These are phyloP conservation scores for Stegodyphus mimosarum DNA, from an alignment of 1,140 invertebrate species.

Conservation along the genomic window DNA sequence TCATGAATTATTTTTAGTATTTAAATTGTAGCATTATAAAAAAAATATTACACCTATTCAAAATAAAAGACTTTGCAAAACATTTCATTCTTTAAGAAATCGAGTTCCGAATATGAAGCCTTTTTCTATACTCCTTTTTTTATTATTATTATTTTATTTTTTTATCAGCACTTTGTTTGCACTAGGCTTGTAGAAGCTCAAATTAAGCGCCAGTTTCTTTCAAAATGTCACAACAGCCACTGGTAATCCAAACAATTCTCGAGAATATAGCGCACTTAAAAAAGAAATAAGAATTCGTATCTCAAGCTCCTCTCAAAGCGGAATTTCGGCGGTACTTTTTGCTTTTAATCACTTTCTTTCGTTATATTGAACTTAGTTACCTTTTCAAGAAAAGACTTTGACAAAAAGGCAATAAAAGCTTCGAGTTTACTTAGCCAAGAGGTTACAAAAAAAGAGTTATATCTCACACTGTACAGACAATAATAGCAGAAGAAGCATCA, in stretches of 20 bases:
- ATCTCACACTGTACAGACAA: constrained; percentile 35
- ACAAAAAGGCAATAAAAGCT: constrained; percentile 60
- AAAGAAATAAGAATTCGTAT: constrained; percentile 25
- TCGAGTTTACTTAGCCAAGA: constrained; percentile 54
- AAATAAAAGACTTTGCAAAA: not conserved
- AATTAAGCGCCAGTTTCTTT: constrained; percentile 33
- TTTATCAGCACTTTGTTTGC: constrained; percentile 23
- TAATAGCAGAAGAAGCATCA: constrained; percentile 48
- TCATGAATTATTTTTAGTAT: no score
- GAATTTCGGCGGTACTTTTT: constrained; percentile 55
- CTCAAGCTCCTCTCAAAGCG: constrained; percentile 43
- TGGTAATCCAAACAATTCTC: constrained; percentile 38
- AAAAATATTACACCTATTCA: no score
- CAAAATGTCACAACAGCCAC: constrained; percentile 21
- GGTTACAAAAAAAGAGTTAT: constrained; percentile 32
- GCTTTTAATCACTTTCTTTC: constrained; percentile 59
- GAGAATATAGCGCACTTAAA: constrained; percentile 9
- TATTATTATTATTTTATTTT: not conserved
- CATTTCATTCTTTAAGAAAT: not conserved
- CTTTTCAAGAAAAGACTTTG: constrained; percentile 59
- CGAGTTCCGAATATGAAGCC: not conserved
- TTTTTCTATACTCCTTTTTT: not conserved
- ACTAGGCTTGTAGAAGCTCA: constrained; percentile 19
- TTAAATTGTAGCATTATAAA: no score
- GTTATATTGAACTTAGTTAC: constrained; percentile 60